Evolutionary conservation across 2,888 invertebrate genomes (phyloP).

Genomic region (Pinctada fucata): DNA sequence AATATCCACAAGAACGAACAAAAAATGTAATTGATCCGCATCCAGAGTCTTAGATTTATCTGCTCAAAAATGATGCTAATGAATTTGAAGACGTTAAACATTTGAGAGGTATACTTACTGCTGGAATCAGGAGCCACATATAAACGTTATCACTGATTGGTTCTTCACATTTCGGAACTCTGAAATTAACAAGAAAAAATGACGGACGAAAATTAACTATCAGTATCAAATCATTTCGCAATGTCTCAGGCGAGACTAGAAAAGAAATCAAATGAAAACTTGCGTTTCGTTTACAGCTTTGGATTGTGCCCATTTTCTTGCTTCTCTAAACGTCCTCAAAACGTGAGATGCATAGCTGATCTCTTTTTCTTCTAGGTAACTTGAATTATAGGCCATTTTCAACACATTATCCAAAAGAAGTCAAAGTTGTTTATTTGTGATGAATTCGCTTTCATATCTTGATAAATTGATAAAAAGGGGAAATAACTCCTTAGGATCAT

Average conservation of each 20-base stretch:
- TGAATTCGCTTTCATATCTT: too few relatives aligned
- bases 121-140: slow-evolving; percentile 18
- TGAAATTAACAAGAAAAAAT: neutral
- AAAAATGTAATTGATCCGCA: too few relatives aligned
- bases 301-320: neutral
- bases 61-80: too few relatives aligned
- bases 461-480: too few relatives aligned
- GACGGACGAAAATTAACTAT: neutral
- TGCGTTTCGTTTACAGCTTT: neutral
- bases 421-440: too few relatives aligned
- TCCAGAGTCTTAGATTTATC: too few relatives aligned
- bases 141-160: slow-evolving; percentile 9
- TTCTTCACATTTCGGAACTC: slow-evolving; percentile 7
- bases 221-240: too few relatives aligned
- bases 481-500: too few relatives aligned
- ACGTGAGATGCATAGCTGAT: neutral
- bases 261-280: neutral
- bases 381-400: neutral
- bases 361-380: neutral
- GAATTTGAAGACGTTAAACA: too few relatives aligned
- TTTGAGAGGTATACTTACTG: neutral
- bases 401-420: neutral
- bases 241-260: neutral
- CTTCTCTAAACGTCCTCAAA: neutral
- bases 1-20: too few relatives aligned